Base-by-base conservation (phyloP, 2,888 invertebrate genomes). In the Formica aserva region DNA sequence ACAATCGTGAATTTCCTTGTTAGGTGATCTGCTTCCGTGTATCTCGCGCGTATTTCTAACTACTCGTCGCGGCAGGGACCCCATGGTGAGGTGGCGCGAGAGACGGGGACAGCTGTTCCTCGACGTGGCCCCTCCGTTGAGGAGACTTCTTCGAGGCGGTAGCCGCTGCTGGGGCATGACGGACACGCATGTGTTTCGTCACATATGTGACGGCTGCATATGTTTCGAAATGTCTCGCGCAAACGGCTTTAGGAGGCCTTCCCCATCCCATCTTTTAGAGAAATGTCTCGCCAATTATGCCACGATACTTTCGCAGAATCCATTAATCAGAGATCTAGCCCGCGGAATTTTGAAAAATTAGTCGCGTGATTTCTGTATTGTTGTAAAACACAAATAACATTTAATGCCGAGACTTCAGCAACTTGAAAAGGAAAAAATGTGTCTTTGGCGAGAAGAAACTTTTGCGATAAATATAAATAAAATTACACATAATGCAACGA, bases 131-230 rank as follows among this genome's bases (percentile, higher is more conserved):
- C 8, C 88, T 87, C 86, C 88, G 18, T 18, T 57, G 32, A 26
- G 57, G 85, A 74, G 90, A 83, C 84, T 88, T 88, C 89, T 88
- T 87, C 88, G 78, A 88, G 86, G 90, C 81, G 82, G 41, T 48
- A 78, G 66, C 85, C 69, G 66, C 81, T 75, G 85, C 83, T 83
- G 85, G 72, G 86, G 82, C 65, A 85, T 67, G 63, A 65, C 55
- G 60, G 75, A 32, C 35, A 32, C 84, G 85, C 90, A 87, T 82
- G 78, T 89, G 85, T 90, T 75, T 85, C 82, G 74, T 84, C 72
- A 52, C 63, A 83, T 22, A 35, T 48, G 55, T 66, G 67, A 76
- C 41, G 69, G 69, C 63, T 85, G 67, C 78, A 71, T 57, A 63
- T 69, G 80, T 81, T 78, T 75, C 48, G 57, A 82, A 55, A 71